These are phyloP conservation scores for Papilio aristodemus DNA, from an alignment of 1,140 invertebrate species.

Conservation along the genomic window DNA sequence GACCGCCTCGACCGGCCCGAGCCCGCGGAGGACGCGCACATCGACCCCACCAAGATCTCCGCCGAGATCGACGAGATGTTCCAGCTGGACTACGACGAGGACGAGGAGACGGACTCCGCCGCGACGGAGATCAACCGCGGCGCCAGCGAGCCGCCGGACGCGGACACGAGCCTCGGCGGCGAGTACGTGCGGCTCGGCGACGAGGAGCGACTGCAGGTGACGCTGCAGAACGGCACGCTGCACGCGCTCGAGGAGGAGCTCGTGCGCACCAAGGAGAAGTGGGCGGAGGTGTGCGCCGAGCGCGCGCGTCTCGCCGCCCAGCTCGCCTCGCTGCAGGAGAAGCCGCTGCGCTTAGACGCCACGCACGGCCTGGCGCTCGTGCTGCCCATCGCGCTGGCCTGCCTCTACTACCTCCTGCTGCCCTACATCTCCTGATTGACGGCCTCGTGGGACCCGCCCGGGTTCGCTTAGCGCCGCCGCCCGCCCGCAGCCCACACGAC, in stretches of 20 bases:
- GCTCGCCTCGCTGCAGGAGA: conserved; percentile 56
- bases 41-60: conserved; percentile 60
- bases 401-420: conserved; percentile 62
- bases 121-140: conserved; percentile 60
- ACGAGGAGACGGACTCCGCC: conserved; percentile 64
- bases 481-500: conserved; percentile 33
- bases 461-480: conserved; percentile 58
- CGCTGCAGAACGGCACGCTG: conserved; percentile 65
- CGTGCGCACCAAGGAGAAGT: conserved; percentile 75
- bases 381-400: conserved; percentile 59
- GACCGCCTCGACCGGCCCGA: conserved; percentile 20
- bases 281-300: conserved; percentile 68
- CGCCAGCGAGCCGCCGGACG: conserved; percentile 41
- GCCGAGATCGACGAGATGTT: conserved; percentile 73
- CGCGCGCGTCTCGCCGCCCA: conserved; percentile 66
- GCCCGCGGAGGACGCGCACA: conserved; percentile 39
- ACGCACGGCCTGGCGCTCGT: conserved; percentile 50
- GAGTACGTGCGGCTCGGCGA: conserved; percentile 62
- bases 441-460: conserved; percentile 78
- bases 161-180: conserved; percentile 35
- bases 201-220: conserved; percentile 59
- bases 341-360: conserved; percentile 44
- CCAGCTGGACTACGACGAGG: conserved; percentile 67
- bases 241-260: conserved; percentile 77
- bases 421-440: conserved; percentile 77